Conservation (phyloP, 2,113 vertebrate genomes). For the Lonchura striata region DNA sequence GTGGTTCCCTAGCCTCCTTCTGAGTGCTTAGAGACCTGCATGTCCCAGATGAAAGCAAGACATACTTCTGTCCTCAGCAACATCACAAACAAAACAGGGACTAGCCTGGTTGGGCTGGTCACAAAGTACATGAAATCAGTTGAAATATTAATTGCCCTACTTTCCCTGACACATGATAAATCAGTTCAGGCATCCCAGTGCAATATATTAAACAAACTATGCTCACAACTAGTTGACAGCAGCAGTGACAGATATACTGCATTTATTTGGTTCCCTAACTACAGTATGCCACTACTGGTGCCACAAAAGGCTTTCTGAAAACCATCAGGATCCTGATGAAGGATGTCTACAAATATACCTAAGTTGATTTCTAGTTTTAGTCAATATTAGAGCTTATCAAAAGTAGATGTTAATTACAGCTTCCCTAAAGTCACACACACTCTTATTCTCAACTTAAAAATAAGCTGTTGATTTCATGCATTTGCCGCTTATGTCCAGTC, state of each 20-base stretch:
- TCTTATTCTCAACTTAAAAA: not conserved
- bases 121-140: not conserved
- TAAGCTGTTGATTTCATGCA: not conserved
- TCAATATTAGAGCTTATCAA: constrained; percentile 2
- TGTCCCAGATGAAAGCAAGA: not conserved
- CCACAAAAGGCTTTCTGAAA: constrained; percentile 7
- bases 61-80: not conserved
- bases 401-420: not conserved
- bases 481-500: not conserved
- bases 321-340: not conserved
- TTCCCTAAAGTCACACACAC: not conserved
- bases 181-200: not conserved
- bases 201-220: not conserved
- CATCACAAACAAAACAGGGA: not conserved
- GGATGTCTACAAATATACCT: not conserved
- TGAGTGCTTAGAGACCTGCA: not conserved
- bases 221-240: not conserved
- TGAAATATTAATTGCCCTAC: not conserved
- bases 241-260: not conserved
- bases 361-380: constrained; percentile 2
- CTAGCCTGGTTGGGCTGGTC: not conserved
- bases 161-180: not conserved
- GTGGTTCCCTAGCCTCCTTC: not conserved
- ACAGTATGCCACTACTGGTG: not conserved
- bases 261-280: not conserved